Evolutionary conservation across 92 coral and sea anemone genomes (phyloP), one percentile per base, ranked within the genome.

Genomic region (Porites divaricata): DNA sequence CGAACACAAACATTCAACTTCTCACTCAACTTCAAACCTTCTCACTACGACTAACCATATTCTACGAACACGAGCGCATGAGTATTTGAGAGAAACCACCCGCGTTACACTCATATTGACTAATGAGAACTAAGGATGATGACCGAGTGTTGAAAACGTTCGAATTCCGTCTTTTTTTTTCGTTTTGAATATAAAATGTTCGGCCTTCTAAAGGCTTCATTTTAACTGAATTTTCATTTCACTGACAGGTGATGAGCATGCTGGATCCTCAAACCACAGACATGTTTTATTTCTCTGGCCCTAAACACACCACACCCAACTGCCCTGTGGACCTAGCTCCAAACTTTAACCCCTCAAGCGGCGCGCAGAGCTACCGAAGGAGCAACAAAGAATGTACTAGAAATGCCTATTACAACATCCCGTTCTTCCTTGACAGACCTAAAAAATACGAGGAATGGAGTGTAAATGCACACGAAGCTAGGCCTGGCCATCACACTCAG

Each of bases 401-500:
- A 50, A 77, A 76, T 25, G 70, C 94, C 8, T 79, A 79, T 61
- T 95, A 87, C 88, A 74, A 87, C 23, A 95, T 93, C 26, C 98
- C 98, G 15, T 95, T 95, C 80, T 95, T 95, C 84, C 64, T 93
- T 12, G 86, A 86, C 26, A 86, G 91, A 62, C 95, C 92, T 80
- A 94, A 94, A 8, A 88, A 87, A 65, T 95, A 58, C 57, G 77
- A 78, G 57, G 94, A 92, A 69, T 90, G 92, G 93, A 81, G 87
- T 26, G 91, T 93, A 28, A 89, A 91, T 70, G 98, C 96, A 8
- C 98, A 95, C 54, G 98, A 95, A 70, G 92, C 94, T 50, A 83
- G 95, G 56, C 96, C 98, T 70, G 98, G 98, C 4, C 98, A 95
- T 74, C 98, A 95, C 80, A 95, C 95, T 8, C 96, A 93, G 96